Base-by-base conservation (phyloP, 2,888 invertebrate species). In the Chrysina gloriosa region DNA sequence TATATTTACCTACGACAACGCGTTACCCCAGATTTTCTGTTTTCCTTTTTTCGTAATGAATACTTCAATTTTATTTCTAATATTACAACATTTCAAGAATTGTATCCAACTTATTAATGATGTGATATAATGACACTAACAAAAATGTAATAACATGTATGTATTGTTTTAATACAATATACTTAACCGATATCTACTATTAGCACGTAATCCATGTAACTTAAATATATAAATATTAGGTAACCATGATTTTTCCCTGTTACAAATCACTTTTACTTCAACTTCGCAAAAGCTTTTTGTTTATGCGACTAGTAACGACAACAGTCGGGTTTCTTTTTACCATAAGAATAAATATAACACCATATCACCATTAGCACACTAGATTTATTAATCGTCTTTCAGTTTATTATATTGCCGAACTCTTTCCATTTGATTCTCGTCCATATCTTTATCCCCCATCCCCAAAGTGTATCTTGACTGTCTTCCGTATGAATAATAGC, bases 401-500 rank as follows among this genome's bases (percentile, higher is more conserved):
- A 79, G 63, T 47, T 76, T 74, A 71, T 79, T 79, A 16, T 71
- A 77, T 39, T 68, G 70, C 58, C 70, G 73, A 27, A 78, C 76
- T 69, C 76, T 74, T 3, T 72, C 64, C n/a, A 78, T 72, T 29
- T 94, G 93, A 58, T 92, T 91, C 1, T 86, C 86, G 0, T 86
- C 83, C 88, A 94, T 90, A 74, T 94, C 94, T 67, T 84, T 81
- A 78, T 94, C 94, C 91, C 93, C 94, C 94, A 95, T 0, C 94
- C 94, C 94, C 94, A 94, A n/a, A 88, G 79, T 1, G 86, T 84
- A 67, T 86, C 86, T 36, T 87, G 88, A 29, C 39, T 27, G n/a
- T 47, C 29, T 3, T 45, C 48, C 4, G 34, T 25, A 23, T 64
- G 45, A 25, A 16, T n/a, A 34, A 23, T 19, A 5, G 85, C 78